A percentile compares a stretch with the other conserved stretches of the same genome.
Evolutionary conservation across 1,140 invertebrate genomes (phyloP).

Genomic region (Ooceraea biroi): DNA sequence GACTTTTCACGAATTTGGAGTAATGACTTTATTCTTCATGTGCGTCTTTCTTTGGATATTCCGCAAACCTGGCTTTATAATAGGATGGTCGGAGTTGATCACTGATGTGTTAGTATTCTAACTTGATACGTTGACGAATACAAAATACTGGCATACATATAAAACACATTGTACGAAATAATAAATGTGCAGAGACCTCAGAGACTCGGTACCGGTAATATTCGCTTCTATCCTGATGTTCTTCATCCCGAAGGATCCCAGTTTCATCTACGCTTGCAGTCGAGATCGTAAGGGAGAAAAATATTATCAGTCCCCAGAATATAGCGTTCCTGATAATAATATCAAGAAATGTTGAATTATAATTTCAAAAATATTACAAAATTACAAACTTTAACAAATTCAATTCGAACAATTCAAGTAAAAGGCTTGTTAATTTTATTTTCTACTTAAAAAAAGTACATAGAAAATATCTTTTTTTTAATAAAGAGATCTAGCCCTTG

Average conservation of each 20-base stretch:
- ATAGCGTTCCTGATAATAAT: neutral
- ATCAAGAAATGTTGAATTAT: neutral
- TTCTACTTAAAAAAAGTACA: neutral
- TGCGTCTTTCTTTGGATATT: constrained; percentile 95
- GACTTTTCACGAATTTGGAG: constrained; percentile 91
- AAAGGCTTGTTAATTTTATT: neutral
- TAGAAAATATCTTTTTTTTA: neutral
- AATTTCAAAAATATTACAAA: constrained; percentile 17
- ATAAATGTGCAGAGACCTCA: constrained; percentile 87
- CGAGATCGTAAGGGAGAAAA: constrained; percentile 74
- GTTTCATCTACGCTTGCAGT: constrained; percentile 88
- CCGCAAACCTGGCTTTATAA: constrained; percentile 92
- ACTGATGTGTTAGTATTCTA: constrained; percentile 83
- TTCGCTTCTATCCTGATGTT: constrained; percentile 92
- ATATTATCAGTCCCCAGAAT: neutral
- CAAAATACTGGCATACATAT: neutral
- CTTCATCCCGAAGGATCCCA: constrained; percentile 90
- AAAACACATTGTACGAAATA: constrained; percentile 13
- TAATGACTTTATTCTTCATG: constrained; percentile 91
- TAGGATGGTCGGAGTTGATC: constrained; percentile 90
- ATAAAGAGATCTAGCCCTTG: no score
- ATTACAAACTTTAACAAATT: neutral
- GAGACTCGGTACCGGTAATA: constrained; percentile 93
- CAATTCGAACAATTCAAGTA: neutral
- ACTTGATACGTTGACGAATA: neutral